A percentile compares a stretch with the other conserved stretches of the same genome.
phyloP scores from a whole-genome alignment of 2,797 vertebrate species.

The Phataginus tetradactyla region DNA sequence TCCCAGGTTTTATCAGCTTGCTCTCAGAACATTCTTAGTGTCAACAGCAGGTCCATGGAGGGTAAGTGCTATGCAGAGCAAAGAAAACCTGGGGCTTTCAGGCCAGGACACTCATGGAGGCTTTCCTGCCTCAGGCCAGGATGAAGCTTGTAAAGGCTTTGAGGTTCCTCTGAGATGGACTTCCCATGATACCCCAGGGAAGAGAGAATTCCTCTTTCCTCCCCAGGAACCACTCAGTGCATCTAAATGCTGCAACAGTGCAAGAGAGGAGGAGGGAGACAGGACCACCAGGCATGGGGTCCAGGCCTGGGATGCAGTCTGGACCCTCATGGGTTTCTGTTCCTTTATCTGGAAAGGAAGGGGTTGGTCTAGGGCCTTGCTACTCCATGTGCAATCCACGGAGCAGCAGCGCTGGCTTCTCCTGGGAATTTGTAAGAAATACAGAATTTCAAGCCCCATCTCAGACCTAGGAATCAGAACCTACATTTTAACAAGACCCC shows the following conservation, averaged over 20 bases:
- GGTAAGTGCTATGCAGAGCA: background rate
- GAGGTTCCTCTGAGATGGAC: background rate
- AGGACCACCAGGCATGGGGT: background rate
- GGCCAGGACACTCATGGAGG: background rate
- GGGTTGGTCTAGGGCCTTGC: background rate
- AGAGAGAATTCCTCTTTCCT: background rate
- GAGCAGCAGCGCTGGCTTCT: background rate
- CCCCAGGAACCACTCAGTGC: background rate
- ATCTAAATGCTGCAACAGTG: background rate
- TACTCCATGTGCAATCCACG: fast-evolving
- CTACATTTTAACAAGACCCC: background rate
- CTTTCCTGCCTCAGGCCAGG: background rate
- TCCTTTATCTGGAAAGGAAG: background rate
- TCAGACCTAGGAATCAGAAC: background rate
- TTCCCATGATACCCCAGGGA: background rate
- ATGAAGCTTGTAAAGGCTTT: background rate
- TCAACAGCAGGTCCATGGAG: background rate
- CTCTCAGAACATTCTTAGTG: background rate
- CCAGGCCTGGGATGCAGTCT: background rate
- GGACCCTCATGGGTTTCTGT: background rate
- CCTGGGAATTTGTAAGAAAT: background rate
- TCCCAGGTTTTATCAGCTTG: background rate
- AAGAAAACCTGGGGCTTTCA: background rate
- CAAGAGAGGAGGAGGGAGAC: background rate
- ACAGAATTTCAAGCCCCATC: background rate